Base-by-base conservation (phyloP, 2,113 vertebrate species). In the Calcarius ornatus region DNA sequence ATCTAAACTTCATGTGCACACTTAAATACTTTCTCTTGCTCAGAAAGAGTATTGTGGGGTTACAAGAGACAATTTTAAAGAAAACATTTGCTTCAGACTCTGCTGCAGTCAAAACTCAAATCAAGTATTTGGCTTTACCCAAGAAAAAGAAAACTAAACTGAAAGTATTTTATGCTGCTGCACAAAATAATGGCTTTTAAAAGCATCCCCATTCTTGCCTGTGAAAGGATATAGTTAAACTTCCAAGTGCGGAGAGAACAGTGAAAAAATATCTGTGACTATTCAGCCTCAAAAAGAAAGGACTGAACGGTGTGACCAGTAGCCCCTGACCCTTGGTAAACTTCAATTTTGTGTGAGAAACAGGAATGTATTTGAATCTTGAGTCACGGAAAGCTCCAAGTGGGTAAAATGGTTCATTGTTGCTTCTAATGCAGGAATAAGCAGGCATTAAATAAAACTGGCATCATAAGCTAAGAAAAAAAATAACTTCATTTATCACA, bases 351-450 rank as follows among this genome's bases (percentile, higher is more conserved):
- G 42, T 87, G 43, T 80, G 81, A 80, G 47, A 90, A 91, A 76
- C 48, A 65, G 69, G 47, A 92, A 86, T 33, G 56, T 25, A 61
- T 69, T 66, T 56, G 64, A 89, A 38, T 64, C 48, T 51, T 22
- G 24, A 87, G 48, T 54, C 78, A 84, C 2, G 0, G 78, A 91
- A 81, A 78, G 45, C n/a, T 86, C 7, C 1, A 1, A 70, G 60
- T n/a, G 40, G 56, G 47, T 75, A 63, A 92, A 93, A 92, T 17
- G 22, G 31, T 27, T 86, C 84, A 61, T 37, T 93, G 81, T 53
- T 91, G 25, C 42, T 73, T 53, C 81, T 57, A 70, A 61, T 3
- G 21, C 47, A 84, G 33, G 35, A 79, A 19, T 71, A 79, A 88
- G 38, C 4, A 35, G 35, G 35, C 43, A 73, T 70, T 87, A 93